A percentile compares a stretch with the other conserved stretches of the same genome.
phyloP scores from a whole-genome alignment of 2,888 invertebrate species.

The Chironomus riparius region DNA sequence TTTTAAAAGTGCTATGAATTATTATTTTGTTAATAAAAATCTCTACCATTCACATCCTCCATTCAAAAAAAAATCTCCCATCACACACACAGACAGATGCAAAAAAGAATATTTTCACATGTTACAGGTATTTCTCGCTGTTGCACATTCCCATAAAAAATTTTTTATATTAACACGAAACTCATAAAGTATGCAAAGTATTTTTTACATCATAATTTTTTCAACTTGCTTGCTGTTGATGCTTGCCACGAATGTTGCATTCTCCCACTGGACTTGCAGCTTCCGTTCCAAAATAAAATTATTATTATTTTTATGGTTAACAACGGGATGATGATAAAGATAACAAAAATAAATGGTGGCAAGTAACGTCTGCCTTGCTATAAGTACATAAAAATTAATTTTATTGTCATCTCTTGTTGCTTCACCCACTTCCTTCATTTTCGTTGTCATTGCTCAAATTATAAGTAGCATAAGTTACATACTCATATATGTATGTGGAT shows the following conservation, averaged over 20 bases:
- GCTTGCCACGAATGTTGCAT: neutral
- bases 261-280: neutral
- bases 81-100: neutral
- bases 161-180: neutral
- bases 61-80: neutral
- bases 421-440: neutral
- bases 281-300: neutral
- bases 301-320: neutral
- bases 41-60: neutral
- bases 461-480: no score
- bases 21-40: neutral
- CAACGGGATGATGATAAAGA: no score
- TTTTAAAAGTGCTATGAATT: neutral
- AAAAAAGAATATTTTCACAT: no score
- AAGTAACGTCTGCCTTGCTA: neutral
- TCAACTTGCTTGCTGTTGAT: neutral
- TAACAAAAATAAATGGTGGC: neutral
- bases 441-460: neutral
- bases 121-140: neutral
- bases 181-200: neutral
- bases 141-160: neutral
- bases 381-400: conserved; percentile 26
- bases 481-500: no score
- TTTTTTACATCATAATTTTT: neutral
- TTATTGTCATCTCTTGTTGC: conserved; percentile 23